Percentiles rank a stretch among this genome's conserved stretches.
These are phyloP conservation scores for Xiphorhynchus elegans DNA, from an alignment of 2,113 vertebrate species.

Conservation along the genomic window DNA sequence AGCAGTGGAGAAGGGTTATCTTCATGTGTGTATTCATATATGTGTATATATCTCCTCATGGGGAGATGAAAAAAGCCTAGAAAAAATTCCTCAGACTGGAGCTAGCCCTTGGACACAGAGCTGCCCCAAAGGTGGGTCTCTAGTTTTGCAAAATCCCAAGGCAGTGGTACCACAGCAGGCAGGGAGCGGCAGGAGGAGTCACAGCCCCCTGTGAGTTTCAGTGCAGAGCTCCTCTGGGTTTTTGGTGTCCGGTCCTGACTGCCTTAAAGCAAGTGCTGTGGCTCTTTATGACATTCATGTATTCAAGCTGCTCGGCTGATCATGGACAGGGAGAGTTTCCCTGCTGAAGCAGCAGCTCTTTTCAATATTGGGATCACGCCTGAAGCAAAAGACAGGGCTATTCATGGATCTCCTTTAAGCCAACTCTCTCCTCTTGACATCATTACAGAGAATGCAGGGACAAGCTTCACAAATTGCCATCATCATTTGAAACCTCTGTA, in stretches of 20 bases:
- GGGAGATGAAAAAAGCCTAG: neutral
- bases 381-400: neutral
- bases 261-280: neutral
- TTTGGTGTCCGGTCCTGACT: neutral
- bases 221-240: neutral
- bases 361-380: neutral
- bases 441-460: neutral
- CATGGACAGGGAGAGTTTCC: neutral
- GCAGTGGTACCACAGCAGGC: neutral
- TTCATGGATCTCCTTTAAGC: neutral
- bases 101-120: rapidly evolving
- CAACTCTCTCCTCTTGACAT: neutral
- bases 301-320: neutral
- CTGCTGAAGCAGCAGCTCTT: neutral
- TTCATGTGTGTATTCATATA: neutral
- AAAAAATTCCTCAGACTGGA: neutral
- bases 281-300: neutral
- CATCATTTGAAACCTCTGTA: neutral
- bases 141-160: neutral
- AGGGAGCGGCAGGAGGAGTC: neutral
- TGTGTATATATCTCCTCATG: rapidly evolving
- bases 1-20: neutral
- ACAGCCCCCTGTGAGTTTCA: rapidly evolving
- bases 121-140: neutral
- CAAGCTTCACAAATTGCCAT: neutral